Conservation (phyloP, 2,888 invertebrate genomes). For the Micropterix aruncella region DNA sequence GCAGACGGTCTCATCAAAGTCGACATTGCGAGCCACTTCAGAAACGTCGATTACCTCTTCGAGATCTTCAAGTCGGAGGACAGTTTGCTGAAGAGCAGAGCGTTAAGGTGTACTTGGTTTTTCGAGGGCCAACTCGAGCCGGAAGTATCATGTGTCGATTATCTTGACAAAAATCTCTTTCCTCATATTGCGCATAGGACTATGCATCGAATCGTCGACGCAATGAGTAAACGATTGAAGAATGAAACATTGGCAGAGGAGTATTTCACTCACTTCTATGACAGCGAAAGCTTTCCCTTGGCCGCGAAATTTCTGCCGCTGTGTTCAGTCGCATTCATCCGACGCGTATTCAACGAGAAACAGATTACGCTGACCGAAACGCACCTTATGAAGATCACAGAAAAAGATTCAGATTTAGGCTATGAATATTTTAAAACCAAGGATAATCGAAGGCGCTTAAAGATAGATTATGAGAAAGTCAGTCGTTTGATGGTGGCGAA, state of each 20-base stretch:
- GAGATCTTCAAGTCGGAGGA: not conserved
- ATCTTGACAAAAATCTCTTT: not conserved
- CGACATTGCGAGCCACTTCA: not conserved
- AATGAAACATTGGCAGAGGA: not conserved
- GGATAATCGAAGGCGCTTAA: not conserved
- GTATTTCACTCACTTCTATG: not conserved
- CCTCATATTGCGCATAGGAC: not conserved
- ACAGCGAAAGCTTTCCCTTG: not conserved
- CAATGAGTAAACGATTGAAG: not conserved
- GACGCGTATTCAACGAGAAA: not conserved
- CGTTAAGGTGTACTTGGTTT: not conserved
- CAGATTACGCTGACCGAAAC: not conserved
- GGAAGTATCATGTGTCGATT: not conserved
- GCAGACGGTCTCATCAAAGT: not conserved
- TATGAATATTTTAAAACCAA: not conserved
- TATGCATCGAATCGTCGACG: not conserved
- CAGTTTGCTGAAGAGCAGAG: not conserved
- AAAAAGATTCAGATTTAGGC: not conserved
- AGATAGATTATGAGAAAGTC: not conserved
- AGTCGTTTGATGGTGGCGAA: not conserved
- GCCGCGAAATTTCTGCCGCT: not conserved
- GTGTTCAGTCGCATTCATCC: not conserved
- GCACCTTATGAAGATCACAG: not conserved
- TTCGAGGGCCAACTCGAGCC: not conserved
- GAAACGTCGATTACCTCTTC: not conserved